Percentiles rank a stretch among this genome's conserved stretches.
phyloP scores from a whole-genome alignment of 2,888 invertebrate species.

The Caenorhabditis imperialis region DNA sequence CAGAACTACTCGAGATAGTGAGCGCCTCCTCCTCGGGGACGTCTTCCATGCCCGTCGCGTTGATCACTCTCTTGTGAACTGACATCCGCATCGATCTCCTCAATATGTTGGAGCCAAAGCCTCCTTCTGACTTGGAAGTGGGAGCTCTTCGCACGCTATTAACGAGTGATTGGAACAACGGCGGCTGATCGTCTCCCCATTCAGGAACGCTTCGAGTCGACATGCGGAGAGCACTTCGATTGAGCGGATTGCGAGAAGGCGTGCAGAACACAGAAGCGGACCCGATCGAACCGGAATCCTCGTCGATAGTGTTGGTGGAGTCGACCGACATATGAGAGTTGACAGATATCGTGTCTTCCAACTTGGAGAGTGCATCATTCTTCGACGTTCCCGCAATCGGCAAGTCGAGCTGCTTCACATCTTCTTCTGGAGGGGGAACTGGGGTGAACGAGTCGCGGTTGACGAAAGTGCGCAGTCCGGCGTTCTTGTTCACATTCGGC shows the following conservation, averaged over 20 bases:
- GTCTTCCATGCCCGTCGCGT: conserved; percentile 43
- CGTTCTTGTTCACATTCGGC: conserved; percentile 42
- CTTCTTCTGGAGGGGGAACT: conserved; percentile 14
- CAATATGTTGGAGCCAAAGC: conserved; percentile 4
- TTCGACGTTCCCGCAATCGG: conserved; percentile 17
- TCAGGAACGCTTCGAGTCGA: conserved; percentile 48
- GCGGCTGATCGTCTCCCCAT: conserved; percentile 11
- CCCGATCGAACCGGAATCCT: conserved; percentile 25
- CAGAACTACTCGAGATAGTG: conserved; percentile 4
- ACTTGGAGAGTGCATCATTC: conserved; percentile 6
- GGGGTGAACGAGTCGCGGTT: conserved; percentile 45
- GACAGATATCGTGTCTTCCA: conserved; percentile 33
- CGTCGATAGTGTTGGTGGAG: conserved; percentile 32
- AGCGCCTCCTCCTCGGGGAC: conserved; percentile 52
- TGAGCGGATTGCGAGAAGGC: conserved; percentile 17
- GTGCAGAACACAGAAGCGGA: conserved; percentile 39
- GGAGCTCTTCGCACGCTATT: conserved; percentile 49
- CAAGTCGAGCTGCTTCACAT: neutral
- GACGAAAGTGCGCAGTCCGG: conserved; percentile 34
- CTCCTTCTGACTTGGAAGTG: conserved; percentile 14
- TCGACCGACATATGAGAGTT: conserved; percentile 40
- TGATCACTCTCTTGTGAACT: conserved; percentile 23
- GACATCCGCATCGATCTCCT: conserved; percentile 39
- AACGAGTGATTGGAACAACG: conserved; percentile 35
- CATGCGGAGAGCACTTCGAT: conserved; percentile 22